Evolutionary conservation across 2,888 invertebrate genomes (phyloP).

Genomic region (Sinelater perroti): DNA sequence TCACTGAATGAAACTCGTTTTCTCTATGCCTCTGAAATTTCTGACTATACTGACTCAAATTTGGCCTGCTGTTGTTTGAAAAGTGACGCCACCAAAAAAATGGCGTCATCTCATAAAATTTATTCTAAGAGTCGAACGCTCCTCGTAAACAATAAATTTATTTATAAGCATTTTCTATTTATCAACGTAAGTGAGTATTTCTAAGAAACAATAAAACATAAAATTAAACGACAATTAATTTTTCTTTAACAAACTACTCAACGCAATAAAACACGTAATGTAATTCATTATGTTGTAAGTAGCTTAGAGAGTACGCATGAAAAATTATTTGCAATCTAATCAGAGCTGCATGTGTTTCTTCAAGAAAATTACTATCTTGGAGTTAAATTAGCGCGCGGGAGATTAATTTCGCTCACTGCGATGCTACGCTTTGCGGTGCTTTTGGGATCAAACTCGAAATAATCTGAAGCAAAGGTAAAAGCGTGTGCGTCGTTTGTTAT

Average conservation of each 20-base stretch:
- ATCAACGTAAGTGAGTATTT: too few relatives aligned
- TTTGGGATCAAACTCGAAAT: neutral
- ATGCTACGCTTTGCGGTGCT: slow-evolving; percentile 1
- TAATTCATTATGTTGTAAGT: neutral
- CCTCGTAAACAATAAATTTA: too few relatives aligned
- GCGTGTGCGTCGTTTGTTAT: neutral
- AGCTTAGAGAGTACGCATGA: neutral
- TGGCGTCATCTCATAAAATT: too few relatives aligned
- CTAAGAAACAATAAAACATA: too few relatives aligned
- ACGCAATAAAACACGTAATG: neutral
- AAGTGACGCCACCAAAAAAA: too few relatives aligned
- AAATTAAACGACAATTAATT: too few relatives aligned
- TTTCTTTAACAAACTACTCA: neutral
- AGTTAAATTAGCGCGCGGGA: slow-evolving; percentile 3
- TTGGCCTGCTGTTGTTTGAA: too few relatives aligned
- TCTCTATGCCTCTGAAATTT: too few relatives aligned
- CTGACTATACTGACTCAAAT: too few relatives aligned
- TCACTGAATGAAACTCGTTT: too few relatives aligned
- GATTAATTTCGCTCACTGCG: slow-evolving; percentile 5
- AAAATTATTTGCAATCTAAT: neutral
- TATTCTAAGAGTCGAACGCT: too few relatives aligned
- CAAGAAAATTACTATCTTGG: slow-evolving; percentile 5
- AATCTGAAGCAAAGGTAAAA: slow-evolving; percentile 10
- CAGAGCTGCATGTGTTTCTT: slow-evolving; percentile 9
- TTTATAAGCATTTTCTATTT: too few relatives aligned